These are phyloP conservation scores for Batillaria attramentaria DNA, from an alignment of 1,140 invertebrate species.

Conservation along the genomic window DNA sequence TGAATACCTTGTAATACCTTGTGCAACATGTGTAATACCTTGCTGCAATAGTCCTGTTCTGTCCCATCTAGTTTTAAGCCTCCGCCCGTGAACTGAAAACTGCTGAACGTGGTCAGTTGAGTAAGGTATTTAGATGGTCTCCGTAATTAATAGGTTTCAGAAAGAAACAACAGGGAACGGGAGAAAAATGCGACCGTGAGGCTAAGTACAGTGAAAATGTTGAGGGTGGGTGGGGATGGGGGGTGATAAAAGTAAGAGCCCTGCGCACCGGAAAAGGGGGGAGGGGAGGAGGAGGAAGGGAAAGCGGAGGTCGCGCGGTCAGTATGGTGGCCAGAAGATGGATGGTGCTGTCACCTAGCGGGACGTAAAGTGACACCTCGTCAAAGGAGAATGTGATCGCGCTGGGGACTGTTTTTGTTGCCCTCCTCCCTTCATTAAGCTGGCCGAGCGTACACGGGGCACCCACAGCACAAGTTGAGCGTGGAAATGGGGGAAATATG, in stretches of 20 bases:
- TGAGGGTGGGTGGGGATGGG: neutral
- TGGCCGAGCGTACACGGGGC: neutral
- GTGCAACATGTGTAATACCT: too few relatives aligned
- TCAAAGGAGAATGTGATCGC: neutral
- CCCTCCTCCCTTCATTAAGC: neutral
- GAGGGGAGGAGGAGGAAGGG: neutral
- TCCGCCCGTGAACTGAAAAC: neutral
- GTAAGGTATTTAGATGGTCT: neutral
- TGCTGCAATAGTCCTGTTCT: too few relatives aligned
- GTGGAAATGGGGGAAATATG: too few relatives aligned
- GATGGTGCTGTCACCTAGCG: neutral
- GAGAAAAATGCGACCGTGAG: neutral
- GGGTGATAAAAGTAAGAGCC: neutral
- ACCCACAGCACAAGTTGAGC: neutral
- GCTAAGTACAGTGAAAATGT: too few relatives aligned
- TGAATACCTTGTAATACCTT: too few relatives aligned
- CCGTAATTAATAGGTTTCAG: neutral
- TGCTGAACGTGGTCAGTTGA: neutral
- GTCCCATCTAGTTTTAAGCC: too few relatives aligned
- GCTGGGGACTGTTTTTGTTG: neutral
- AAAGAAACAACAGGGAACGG: neutral
- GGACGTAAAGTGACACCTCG: conserved; percentile 13
- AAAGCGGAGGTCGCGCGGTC: neutral
- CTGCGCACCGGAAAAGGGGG: neutral
- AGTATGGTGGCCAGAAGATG: neutral